These are phyloP conservation scores for Acropternis orthonyx DNA, from an alignment of 2,797 vertebrate genomes.

Conservation along the genomic window DNA sequence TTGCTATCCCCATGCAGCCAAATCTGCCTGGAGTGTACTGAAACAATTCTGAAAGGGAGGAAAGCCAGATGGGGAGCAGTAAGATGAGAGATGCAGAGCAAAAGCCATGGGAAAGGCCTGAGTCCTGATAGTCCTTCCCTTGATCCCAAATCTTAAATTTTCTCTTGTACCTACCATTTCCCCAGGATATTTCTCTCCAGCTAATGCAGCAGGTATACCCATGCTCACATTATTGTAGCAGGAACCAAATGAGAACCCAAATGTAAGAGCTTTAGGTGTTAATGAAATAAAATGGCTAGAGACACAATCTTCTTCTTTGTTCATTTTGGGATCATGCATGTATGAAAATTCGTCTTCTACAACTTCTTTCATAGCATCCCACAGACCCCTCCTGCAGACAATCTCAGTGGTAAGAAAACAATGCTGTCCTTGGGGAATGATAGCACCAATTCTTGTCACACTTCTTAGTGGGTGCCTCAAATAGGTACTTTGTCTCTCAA, in stretches of 20 bases:
- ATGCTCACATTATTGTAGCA: neutral
- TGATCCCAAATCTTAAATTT: neutral
- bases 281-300: neutral
- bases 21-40: neutral
- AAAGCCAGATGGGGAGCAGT: neutral
- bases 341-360: neutral
- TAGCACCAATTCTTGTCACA: neutral
- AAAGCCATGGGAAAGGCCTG: neutral
- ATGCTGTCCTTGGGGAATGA: neutral
- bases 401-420: neutral
- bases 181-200: neutral
- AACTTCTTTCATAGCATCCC: neutral
- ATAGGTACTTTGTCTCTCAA: neutral
- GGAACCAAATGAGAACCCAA: neutral
- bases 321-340: neutral
- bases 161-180: neutral
- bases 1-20: neutral
- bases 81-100: fast-evolving
- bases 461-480: neutral
- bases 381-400: neutral
- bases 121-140: neutral
- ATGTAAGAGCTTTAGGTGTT: neutral
- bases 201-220: neutral
- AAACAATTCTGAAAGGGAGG: neutral
- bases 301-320: neutral